Evolutionary conservation across 2,888 invertebrate species (phyloP), one percentile per base, ranked within the genome.

Genomic region (Eupithecia exiguata): DNA sequence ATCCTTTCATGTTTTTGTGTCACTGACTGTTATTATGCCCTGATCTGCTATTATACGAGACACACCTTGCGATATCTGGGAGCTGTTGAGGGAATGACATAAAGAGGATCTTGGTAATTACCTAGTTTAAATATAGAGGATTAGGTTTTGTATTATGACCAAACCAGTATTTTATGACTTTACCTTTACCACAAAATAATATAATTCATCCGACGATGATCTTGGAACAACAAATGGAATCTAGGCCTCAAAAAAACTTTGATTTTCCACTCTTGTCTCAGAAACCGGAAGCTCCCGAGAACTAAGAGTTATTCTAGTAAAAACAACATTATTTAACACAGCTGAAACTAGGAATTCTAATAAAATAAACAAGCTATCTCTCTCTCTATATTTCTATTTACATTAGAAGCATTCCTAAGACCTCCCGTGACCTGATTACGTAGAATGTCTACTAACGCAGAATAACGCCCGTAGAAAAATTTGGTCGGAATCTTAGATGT

Each of bases 1-100:
- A 71, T 74, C 71, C 69, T 66, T 71, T 74, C 43, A 68, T 71
- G 73, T 61, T 69, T 58, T 65, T 69, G 49, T 36, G 68, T 38
- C 38, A 61, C 12, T 25, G 58, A 10, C 58, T 58, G 12, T 12
- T 58, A 58, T 58, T 58, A 25, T 58, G 58, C 25, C 25, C 14
- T 46, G 46, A 38, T 1, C 38, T 38, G 16, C 18, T 46, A 16
- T 16, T 46, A 46, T 46, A 0, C 46, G 5, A 10, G 58, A 58
- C 58, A 58, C 58, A 58, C 25, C 25, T 58, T 58, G 25, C 12
- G 25, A 58, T 58, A 5, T 12, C 0, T 25, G 14, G 58, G 58
- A 58, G 25, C 53, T 14, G 58, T 5, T 58, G 18, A n/a, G n/a
- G 0, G 58, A 53, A 58, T 25, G 58, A 14, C 25, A 58, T 25